A percentile compares a stretch with the other conserved stretches of the same genome.
Evolutionary conservation across 2,797 vertebrate species (phyloP).

Genomic region (Kryptopterus vitreolus): DNA sequence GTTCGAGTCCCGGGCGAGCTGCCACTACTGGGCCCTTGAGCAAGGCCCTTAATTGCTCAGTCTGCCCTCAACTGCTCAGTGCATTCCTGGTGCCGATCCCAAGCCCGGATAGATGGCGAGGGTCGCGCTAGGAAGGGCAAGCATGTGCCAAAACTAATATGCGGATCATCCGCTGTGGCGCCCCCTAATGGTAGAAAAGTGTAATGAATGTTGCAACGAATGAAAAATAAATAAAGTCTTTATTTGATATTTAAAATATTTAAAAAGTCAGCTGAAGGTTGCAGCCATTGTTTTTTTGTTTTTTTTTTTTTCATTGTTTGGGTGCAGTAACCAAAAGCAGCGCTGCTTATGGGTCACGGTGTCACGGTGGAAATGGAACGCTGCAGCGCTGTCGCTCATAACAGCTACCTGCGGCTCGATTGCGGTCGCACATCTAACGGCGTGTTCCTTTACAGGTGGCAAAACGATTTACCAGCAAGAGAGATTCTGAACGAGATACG

Average conservation of each 20-base stretch:
- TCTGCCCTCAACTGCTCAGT: too few relatives aligned
- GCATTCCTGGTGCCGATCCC: too few relatives aligned
- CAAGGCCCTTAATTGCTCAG: too few relatives aligned
- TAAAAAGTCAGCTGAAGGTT: not conserved
- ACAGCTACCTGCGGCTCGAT: slow-evolving; percentile 42
- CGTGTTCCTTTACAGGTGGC: slow-evolving; percentile 30
- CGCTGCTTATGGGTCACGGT: slow-evolving; percentile 32
- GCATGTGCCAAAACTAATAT: too few relatives aligned
- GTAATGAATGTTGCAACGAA: too few relatives aligned
- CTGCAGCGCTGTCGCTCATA: slow-evolving; percentile 5
- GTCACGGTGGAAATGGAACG: slow-evolving; percentile 26
- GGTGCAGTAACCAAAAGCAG: not conserved
- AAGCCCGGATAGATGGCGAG: too few relatives aligned
- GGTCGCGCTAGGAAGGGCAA: too few relatives aligned
- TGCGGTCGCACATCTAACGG: slow-evolving; percentile 46
- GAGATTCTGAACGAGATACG: not conserved
- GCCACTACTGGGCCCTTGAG: too few relatives aligned
- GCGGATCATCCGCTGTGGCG: too few relatives aligned
- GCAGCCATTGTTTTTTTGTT: not conserved
- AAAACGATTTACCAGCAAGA: slow-evolving; percentile 47
- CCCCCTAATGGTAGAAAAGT: too few relatives aligned
- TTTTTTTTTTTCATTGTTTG: not conserved
- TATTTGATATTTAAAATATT: not conserved
- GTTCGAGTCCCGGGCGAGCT: too few relatives aligned
- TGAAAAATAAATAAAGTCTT: not conserved